These are phyloP conservation scores for Gymnorhina tibicen DNA, from an alignment of 2,113 vertebrate species.

Conservation along the genomic window DNA sequence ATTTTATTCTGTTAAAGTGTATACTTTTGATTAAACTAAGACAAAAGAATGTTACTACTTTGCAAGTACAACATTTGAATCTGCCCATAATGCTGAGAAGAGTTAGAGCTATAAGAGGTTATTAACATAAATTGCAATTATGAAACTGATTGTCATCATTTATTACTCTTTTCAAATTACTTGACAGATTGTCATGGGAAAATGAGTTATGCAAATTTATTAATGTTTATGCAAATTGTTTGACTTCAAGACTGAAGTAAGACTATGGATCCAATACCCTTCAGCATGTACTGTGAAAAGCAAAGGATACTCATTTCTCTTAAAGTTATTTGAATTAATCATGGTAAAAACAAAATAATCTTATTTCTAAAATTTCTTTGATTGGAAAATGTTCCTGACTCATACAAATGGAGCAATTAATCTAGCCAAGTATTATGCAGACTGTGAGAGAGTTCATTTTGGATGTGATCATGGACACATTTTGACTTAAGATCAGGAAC, in stretches of 20 bases:
- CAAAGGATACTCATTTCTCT: not conserved
- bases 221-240: slow-evolving; percentile 24
- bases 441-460: slow-evolving; percentile 26
- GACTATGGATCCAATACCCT: not conserved
- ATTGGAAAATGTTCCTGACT: slow-evolving; percentile 35
- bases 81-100: not conserved
- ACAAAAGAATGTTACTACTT: not conserved
- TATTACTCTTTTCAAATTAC: not conserved
- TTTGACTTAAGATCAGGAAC: slow-evolving; percentile 56
- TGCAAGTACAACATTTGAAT: not conserved
- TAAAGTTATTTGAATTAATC: slow-evolving; percentile 39
- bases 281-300: not conserved
- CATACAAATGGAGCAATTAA: slow-evolving; percentile 29
- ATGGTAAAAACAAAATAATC: slow-evolving; percentile 12
- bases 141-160: slow-evolving; percentile 43
- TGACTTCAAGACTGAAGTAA: slow-evolving; percentile 22
- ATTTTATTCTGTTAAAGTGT: not conserved
- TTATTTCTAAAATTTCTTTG: slow-evolving; percentile 30
- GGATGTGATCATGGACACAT: slow-evolving; percentile 48
- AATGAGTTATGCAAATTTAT: slow-evolving; percentile 23
- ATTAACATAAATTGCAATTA: slow-evolving; percentile 32
- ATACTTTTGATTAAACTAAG: not conserved
- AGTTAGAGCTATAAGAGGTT: not conserved
- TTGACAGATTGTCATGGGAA: slow-evolving; percentile 32
- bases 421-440: slow-evolving; percentile 23